These are phyloP conservation scores for Volucella inflata DNA, from an alignment of 2,888 invertebrate genomes.

Conservation along the genomic window DNA sequence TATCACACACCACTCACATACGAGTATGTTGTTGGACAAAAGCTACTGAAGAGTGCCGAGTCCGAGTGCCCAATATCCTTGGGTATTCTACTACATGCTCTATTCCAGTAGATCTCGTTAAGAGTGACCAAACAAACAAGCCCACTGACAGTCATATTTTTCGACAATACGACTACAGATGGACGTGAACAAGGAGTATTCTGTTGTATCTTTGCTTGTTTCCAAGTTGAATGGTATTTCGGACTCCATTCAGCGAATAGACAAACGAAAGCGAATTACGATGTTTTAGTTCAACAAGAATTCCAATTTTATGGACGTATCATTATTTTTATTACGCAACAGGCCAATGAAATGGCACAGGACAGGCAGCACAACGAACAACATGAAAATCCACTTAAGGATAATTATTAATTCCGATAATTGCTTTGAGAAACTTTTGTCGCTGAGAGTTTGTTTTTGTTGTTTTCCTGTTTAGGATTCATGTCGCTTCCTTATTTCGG, in stretches of 20 bases:
- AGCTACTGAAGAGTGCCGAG: constrained; percentile 12
- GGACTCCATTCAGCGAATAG: constrained; percentile 21
- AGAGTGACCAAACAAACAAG: constrained; percentile 23
- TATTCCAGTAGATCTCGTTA: not conserved
- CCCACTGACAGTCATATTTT: constrained; percentile 38
- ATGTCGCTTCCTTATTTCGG: too few relatives aligned
- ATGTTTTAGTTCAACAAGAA: too few relatives aligned
- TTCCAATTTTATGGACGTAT: constrained; percentile 10
- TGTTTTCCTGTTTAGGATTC: too few relatives aligned
- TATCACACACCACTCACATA: constrained; percentile 20
- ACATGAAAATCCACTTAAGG: constrained; percentile 60
- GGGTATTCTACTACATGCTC: too few relatives aligned
- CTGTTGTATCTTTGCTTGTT: constrained; percentile 21
- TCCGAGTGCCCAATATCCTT: too few relatives aligned
- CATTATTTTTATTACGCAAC: constrained; percentile 2
- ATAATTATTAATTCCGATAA: constrained; percentile 43
- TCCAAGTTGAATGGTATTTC: constrained; percentile 51
- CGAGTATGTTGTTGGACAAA: not conserved
- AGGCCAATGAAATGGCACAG: not conserved
- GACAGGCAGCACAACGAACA: constrained; percentile 24
- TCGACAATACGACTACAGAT: constrained; percentile 33
- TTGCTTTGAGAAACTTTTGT: constrained; percentile 16
- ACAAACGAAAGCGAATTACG: constrained; percentile 13
- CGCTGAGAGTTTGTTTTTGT: not conserved
- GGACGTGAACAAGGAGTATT: constrained; percentile 5